phyloP scores from a whole-genome alignment of 2,113 vertebrate genomes.

The Bucco capensis region DNA sequence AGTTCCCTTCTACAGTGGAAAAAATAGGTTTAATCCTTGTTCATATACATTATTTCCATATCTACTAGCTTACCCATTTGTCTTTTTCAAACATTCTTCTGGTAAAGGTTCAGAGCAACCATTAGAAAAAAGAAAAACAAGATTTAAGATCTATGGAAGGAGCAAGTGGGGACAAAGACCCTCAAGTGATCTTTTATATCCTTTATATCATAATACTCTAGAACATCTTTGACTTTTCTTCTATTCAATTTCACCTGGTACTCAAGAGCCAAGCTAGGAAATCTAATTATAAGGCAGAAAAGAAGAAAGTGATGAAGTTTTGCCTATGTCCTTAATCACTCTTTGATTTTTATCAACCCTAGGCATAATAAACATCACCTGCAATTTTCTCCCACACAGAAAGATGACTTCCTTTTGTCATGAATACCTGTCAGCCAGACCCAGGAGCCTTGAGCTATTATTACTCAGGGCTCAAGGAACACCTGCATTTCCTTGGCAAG shows the following conservation, averaged over 20 bases:
- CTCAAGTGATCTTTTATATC: not conserved
- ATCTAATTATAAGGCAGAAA: slow-evolving; percentile 34
- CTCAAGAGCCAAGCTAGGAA: not conserved
- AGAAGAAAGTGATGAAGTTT: slow-evolving; percentile 21
- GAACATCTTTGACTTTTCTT: not conserved
- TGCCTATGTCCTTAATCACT: slow-evolving; percentile 1
- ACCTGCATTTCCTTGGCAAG: slow-evolving; percentile 35
- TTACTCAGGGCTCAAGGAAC: not conserved
- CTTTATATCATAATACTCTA: not conserved
- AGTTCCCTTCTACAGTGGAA: not conserved
- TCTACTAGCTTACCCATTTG: not conserved
- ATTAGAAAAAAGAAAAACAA: not conserved
- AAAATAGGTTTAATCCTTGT: not conserved
- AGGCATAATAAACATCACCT: slow-evolving; percentile 1
- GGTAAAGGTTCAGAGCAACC: not conserved
- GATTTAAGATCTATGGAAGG: not conserved
- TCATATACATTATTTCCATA: not conserved
- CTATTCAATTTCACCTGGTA: slow-evolving; percentile 17
- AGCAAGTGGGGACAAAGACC: not conserved
- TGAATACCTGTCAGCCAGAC: not conserved
- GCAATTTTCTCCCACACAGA: slow-evolving; percentile 20
- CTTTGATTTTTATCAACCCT: slow-evolving; percentile 34
- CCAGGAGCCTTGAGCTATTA: not conserved
- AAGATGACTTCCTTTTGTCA: slow-evolving; percentile 20
- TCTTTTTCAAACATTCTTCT: not conserved